A percentile compares a stretch with the other conserved stretches of the same genome.
Evolutionary conservation across 2,888 invertebrate species (phyloP).

Genomic region (Cosmopolites sordidus): DNA sequence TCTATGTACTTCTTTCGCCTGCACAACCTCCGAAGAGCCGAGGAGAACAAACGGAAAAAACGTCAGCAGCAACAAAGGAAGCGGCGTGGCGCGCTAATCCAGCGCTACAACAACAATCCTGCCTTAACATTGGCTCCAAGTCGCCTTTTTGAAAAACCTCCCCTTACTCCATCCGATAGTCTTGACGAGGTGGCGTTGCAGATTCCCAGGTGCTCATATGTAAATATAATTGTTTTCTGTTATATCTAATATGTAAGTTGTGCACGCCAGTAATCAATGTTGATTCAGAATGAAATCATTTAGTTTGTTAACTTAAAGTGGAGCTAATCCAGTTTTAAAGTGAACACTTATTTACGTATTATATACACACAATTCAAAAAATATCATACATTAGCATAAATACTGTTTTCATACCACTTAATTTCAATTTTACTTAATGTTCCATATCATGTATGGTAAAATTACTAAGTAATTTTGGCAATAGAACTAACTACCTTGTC

Average conservation of each 20-base stretch:
- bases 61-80: slow-evolving; percentile 40
- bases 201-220: slow-evolving; percentile 75
- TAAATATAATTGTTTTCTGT: slow-evolving; percentile 31
- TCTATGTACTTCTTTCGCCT: slow-evolving; percentile 94
- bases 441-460: no score
- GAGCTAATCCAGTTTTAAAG: no score
- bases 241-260: slow-evolving; percentile 14
- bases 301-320: no score
- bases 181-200: slow-evolving; percentile 88
- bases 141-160: slow-evolving; percentile 77
- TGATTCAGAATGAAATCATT: not conserved
- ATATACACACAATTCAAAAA: no score
- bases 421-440: no score
- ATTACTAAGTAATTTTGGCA: no score
- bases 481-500: no score
- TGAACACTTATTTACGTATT: no score
- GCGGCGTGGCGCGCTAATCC: slow-evolving; percentile 40
- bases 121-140: slow-evolving; percentile 69
- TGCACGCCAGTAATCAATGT: slow-evolving; percentile 3
- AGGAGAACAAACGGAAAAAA: slow-evolving; percentile 65
- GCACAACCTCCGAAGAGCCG: slow-evolving; percentile 84
- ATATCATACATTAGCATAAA: no score
- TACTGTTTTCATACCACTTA: no score
- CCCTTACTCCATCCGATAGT: slow-evolving; percentile 81
- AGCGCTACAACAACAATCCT: slow-evolving; percentile 55